These are phyloP conservation scores for Diaperis boleti DNA, from an alignment of 2,888 invertebrate genomes.

Conservation along the genomic window DNA sequence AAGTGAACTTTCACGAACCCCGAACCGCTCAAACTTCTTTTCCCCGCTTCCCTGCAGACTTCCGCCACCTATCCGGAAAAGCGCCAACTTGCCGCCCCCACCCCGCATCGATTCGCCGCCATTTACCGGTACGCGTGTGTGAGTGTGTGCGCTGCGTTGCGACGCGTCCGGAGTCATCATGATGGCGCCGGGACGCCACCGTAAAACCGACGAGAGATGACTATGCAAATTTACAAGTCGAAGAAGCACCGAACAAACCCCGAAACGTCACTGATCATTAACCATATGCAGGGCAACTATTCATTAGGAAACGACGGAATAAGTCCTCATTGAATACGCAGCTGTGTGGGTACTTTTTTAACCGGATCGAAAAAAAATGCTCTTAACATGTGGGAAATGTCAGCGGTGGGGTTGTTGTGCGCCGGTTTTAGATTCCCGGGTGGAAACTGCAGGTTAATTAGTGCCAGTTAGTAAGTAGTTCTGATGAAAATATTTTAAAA, in stretches of 20 bases:
- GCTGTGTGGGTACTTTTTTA: slow-evolving; percentile 45
- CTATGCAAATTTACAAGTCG: slow-evolving; percentile 23
- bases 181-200: slow-evolving; percentile 49
- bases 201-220: not conserved
- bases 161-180: slow-evolving; percentile 50
- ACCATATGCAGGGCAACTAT: slow-evolving; percentile 50
- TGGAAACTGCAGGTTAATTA: too few species aligned
- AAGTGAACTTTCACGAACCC: not conserved
- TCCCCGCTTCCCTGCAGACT: slow-evolving; percentile 34
- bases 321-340: slow-evolving; percentile 49
- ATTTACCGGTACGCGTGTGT: slow-evolving; percentile 54
- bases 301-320: slow-evolving; percentile 49
- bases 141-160: slow-evolving; percentile 52
- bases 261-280: slow-evolving; percentile 48
- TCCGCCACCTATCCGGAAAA: slow-evolving; percentile 55
- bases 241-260: slow-evolving; percentile 16
- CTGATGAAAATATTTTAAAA: too few species aligned
- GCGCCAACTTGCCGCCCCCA: slow-evolving; percentile 49
- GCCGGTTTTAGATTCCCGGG: not conserved
- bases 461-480: too few species aligned
- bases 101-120: slow-evolving; percentile 53
- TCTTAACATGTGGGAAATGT: slow-evolving; percentile 42
- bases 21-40: slow-evolving; percentile 22
- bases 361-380: slow-evolving; percentile 21
- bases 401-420: slow-evolving; percentile 22